These are phyloP conservation scores for Scaptomyza cyrtandrae DNA, from an alignment of 2,888 invertebrate species.

Conservation along the genomic window DNA sequence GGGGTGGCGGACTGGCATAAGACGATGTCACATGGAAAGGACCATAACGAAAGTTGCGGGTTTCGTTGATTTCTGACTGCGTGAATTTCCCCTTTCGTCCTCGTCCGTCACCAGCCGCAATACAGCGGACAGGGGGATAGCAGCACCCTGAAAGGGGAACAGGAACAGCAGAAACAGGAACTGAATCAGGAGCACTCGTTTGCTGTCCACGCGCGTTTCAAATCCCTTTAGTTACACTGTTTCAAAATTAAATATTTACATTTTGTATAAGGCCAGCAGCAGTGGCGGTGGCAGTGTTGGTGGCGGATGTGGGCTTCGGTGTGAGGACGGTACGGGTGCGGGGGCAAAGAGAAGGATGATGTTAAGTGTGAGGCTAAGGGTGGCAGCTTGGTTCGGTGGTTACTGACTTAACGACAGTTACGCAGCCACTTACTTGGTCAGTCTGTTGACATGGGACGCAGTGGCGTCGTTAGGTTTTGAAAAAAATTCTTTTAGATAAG, in stretches of 20 bases:
- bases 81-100: conserved; percentile 1
- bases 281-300: neutral
- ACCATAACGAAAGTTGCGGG: conserved; percentile 81
- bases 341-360: conserved; percentile 6
- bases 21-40: conserved; percentile 54
- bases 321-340: conserved; percentile 6
- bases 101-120: neutral
- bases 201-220: conserved; percentile 74
- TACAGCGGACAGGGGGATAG: conserved; percentile 31
- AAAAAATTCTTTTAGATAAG: no score
- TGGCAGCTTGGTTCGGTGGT: conserved; percentile 25
- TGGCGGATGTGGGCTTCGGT: conserved; percentile 17
- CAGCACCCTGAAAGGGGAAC: conserved; percentile 11
- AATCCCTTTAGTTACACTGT: conserved; percentile 82
- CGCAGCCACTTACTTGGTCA: conserved; percentile 32
- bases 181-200: conserved; percentile 15
- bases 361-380: conserved; percentile 21
- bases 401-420: conserved; percentile 20
- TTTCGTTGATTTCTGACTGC: conserved; percentile 74
- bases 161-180: conserved; percentile 1
- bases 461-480: no score
- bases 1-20: conserved; percentile 11
- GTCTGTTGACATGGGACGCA: neutral
- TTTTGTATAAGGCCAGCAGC: conserved; percentile 59
- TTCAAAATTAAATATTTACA: conserved; percentile 83